Evolutionary conservation across 2,797 vertebrate genomes (phyloP).

Genomic region (Heliangelus exortis): DNA sequence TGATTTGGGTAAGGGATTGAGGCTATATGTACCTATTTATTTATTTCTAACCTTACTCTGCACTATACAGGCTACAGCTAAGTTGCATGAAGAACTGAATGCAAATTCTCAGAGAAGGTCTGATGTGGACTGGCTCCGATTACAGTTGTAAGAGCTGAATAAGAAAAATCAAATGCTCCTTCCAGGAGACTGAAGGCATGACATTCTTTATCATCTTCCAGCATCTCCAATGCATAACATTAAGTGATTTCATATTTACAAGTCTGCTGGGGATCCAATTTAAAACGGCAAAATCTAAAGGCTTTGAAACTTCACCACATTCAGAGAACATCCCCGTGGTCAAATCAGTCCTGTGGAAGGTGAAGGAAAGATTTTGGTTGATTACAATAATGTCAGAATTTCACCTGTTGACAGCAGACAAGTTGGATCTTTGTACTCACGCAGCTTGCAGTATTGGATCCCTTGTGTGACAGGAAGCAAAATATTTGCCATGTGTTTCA

Average conservation of each 20-base stretch:
- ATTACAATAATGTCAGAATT: not conserved
- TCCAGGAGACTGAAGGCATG: not conserved
- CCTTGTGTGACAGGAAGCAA: constrained; percentile 43
- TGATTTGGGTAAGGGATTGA: not conserved
- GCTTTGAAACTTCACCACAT: not conserved
- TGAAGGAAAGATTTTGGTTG: not conserved
- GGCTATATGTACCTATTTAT: not conserved
- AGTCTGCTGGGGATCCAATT: not conserved
- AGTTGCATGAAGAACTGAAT: not conserved
- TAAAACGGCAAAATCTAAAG: constrained; percentile 14
- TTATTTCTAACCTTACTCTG: not conserved
- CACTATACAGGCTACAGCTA: not conserved
- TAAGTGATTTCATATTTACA: not conserved
- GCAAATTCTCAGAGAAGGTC: not conserved
- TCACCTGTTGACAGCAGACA: constrained; percentile 13
- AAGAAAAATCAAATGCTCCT: not conserved
- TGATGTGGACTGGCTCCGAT: not conserved
- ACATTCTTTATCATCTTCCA: not conserved
- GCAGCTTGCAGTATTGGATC: not conserved
- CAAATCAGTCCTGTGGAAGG: not conserved
- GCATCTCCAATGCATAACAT: not conserved
- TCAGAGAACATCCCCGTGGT: not conserved
- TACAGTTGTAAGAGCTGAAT: not conserved
- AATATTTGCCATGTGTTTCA: constrained; percentile 61
- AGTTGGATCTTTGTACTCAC: not conserved